phyloP scores from a whole-genome alignment of 2,113 vertebrate genomes.

The Osmerus eperlanus region DNA sequence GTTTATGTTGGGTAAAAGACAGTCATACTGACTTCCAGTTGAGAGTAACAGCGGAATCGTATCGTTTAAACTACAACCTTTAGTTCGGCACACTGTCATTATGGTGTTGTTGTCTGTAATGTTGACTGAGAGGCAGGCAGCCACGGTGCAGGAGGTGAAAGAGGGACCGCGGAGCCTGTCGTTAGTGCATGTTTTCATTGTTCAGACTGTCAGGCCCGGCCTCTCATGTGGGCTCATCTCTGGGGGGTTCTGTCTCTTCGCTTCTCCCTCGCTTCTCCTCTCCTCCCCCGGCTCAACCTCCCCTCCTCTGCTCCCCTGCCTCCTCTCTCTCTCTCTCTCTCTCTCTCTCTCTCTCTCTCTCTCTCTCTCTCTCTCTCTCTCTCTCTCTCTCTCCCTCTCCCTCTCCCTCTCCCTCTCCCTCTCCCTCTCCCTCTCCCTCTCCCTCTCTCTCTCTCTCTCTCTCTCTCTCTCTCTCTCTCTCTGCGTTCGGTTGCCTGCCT shows the following conservation, averaged over 20 bases:
- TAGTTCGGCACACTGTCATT: too few species aligned
- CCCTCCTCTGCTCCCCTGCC: not conserved
- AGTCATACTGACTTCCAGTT: too few species aligned
- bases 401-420: not conserved
- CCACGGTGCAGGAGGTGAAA: not conserved
- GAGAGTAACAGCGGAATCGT: too few species aligned
- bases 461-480: slow-evolving; percentile 1
- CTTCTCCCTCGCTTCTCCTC: slow-evolving; percentile 24
- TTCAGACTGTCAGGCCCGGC: slow-evolving; percentile 38
- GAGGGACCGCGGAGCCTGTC: not conserved
- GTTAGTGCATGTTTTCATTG: slow-evolving; percentile 32
- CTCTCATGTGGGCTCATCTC: slow-evolving; percentile 47
- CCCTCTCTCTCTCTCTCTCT: slow-evolving; percentile 14
- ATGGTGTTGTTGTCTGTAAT: too few species aligned
- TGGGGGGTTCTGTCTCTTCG: slow-evolving; percentile 36
- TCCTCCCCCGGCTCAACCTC: not conserved
- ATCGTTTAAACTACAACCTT: too few species aligned
- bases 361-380: not conserved
- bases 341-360: slow-evolving; percentile 5
- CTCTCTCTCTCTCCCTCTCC: too few species aligned
- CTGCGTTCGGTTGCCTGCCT: slow-evolving; percentile 17
- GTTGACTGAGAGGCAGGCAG: too few species aligned
- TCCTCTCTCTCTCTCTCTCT: not conserved
- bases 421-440: slow-evolving; percentile 23
- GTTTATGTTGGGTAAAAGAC: too few species aligned